Conservation (phyloP, 2,888 invertebrate genomes). For the Stramonita haemastoma region DNA sequence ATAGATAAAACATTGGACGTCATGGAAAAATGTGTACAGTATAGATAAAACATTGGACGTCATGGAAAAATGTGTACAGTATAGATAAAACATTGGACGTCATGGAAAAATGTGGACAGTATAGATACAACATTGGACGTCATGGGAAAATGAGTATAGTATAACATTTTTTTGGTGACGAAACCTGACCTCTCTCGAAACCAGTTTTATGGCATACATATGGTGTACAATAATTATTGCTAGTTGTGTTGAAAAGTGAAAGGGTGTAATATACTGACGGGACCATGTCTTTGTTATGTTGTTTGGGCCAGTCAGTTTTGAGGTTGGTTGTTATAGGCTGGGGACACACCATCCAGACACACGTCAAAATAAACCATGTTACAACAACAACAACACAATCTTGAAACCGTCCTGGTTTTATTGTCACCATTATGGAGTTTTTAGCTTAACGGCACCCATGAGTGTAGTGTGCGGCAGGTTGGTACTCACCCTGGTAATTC, state of each 20-base stretch:
- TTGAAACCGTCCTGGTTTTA: neutral
- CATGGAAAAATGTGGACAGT: too few species aligned
- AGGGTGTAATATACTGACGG: neutral
- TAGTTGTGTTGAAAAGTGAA: too few species aligned
- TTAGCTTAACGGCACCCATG: neutral
- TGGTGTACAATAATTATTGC: too few species aligned
- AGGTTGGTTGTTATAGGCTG: neutral
- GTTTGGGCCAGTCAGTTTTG: neutral
- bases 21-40: too few species aligned
- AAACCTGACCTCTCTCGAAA: too few species aligned
- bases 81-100: too few species aligned
- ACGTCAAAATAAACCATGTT: neutral
- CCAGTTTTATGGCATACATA: neutral
- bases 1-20: too few species aligned
- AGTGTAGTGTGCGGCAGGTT: neutral
- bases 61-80: too few species aligned
- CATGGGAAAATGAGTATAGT: too few species aligned
- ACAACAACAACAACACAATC: neutral
- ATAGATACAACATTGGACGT: too few species aligned
- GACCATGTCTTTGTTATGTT: neutral
- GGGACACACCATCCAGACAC: neutral
- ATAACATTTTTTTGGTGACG: too few species aligned
- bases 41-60: too few species aligned
- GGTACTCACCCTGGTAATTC: conserved; percentile 3
- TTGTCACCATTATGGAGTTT: neutral